A percentile compares a stretch with the other conserved stretches of the same genome.
Evolutionary conservation across 2,888 invertebrate species (phyloP).

Genomic region (Oligia fasciuncula): DNA sequence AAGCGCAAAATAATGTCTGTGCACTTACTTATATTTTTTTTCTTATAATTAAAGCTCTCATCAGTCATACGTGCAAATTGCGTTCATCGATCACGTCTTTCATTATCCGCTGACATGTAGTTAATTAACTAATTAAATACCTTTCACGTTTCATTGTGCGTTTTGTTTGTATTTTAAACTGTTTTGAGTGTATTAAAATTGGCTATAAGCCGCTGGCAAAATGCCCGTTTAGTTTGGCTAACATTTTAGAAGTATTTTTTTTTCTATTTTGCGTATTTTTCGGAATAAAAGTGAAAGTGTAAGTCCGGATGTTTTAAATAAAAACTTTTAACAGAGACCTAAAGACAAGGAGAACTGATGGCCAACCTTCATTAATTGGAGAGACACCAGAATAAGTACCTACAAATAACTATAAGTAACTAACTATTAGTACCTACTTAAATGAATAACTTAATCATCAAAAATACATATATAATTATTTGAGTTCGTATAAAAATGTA

Average conservation of each 20-base stretch:
- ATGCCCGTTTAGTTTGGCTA: not conserved
- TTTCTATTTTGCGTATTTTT: not conserved
- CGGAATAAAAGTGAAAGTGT: not conserved
- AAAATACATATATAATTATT: no score
- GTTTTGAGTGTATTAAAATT: constrained; percentile 18
- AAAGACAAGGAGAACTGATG: no score
- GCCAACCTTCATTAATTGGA: not conserved
- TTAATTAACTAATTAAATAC: constrained; percentile 59
- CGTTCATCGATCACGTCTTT: constrained; percentile 44
- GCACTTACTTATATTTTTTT: constrained; percentile 4
- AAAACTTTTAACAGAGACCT: not conserved
- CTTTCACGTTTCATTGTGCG: constrained; percentile 43
- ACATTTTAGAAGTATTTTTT: not conserved
- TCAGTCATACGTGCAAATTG: constrained; percentile 44
- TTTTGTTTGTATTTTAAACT: constrained; percentile 50
- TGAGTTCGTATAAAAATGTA: not conserved
- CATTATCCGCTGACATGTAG: constrained; percentile 44
- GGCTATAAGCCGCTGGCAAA: constrained; percentile 13
- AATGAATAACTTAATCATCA: no score
- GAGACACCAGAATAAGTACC: not conserved
- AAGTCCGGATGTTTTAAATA: not conserved
- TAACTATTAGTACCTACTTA: no score
- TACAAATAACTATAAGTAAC: not conserved
- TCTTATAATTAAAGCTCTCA: constrained; percentile 10
- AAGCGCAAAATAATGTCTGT: not conserved